A percentile compares a stretch with the other conserved stretches of the same genome.
phyloP scores from a whole-genome alignment of 2,888 invertebrate species.

The Euclidia mi region DNA sequence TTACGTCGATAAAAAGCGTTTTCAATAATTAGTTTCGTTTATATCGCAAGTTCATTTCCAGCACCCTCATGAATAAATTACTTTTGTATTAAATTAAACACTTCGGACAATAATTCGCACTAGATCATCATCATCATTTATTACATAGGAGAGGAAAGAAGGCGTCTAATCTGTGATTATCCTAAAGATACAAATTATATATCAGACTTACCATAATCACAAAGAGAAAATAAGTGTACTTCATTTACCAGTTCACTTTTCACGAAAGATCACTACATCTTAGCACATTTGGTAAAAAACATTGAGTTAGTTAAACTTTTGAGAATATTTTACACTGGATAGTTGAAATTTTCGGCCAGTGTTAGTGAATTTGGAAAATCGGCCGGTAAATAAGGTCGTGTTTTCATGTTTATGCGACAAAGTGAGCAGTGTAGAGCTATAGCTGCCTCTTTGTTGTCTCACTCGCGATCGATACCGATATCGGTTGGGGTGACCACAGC shows the following conservation, averaged over 20 bases:
- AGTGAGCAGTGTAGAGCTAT: constrained; percentile 74
- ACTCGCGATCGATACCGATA: constrained; percentile 80
- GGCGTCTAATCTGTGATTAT: no score
- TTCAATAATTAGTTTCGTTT: no score
- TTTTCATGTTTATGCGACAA: constrained; percentile 87
- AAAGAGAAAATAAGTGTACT: constrained; percentile 20
- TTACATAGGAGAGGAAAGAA: no score
- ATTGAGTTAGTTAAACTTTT: constrained; percentile 12
- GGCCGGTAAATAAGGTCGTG: constrained; percentile 74
- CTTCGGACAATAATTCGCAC: no score
- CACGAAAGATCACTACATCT: constrained; percentile 39
- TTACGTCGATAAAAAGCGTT: no score
- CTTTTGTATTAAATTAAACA: no score
- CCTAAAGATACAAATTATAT: constrained; percentile 15
- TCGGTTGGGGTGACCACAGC: constrained; percentile 78
- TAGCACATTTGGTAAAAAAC: constrained; percentile 1
- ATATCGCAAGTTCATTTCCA: no score
- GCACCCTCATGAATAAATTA: no score
- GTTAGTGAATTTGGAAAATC: constrained; percentile 57
- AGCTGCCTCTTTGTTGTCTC: constrained; percentile 74
- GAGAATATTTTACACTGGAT: constrained; percentile 29
- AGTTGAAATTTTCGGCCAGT: constrained; percentile 37
- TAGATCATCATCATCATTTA: no score
- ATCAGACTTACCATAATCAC: constrained; percentile 57
- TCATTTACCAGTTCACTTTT: constrained; percentile 14